A percentile compares a stretch with the other conserved stretches of the same genome.
These are phyloP conservation scores for Cephus pulcher DNA, from an alignment of 2,888 invertebrate species.

Conservation along the genomic window DNA sequence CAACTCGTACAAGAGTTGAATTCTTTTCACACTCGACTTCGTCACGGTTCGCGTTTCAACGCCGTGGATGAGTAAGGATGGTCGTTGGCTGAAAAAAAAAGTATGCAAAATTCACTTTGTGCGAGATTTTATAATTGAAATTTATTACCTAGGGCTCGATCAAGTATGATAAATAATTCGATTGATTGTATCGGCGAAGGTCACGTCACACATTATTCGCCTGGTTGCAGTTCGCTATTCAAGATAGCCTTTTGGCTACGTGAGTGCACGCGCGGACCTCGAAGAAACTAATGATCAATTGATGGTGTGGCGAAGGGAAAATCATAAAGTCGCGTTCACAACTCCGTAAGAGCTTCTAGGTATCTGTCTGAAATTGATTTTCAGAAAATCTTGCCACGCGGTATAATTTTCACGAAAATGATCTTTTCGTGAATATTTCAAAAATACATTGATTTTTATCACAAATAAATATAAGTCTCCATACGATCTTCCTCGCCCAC, in stretches of 20 bases:
- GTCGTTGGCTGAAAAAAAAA: not conserved
- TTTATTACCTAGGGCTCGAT: not conserved
- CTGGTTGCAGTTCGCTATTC: not conserved
- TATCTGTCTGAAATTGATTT: no score
- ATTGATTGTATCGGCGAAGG: slow-evolving; percentile 49
- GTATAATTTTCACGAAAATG: not conserved
- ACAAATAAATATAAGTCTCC: no score
- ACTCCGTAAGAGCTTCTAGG: not conserved
- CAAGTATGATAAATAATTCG: slow-evolving; percentile 35
- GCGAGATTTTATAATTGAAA: not conserved
- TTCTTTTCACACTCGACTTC: not conserved
- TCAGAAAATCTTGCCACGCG: no score
- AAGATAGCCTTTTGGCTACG: not conserved
- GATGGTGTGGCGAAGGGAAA: slow-evolving; percentile 38
- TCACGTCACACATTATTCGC: slow-evolving; percentile 25
- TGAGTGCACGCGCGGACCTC: slow-evolving; percentile 36
- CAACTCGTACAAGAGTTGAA: not conserved
- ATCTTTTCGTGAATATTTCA: no score
- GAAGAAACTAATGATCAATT: slow-evolving; percentile 36
- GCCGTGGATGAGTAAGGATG: not conserved
- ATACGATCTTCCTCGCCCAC: no score
- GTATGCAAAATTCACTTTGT: not conserved
- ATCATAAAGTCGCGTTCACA: slow-evolving; percentile 24
- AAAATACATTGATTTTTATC: no score
- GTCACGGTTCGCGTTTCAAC: not conserved